Base-by-base conservation (phyloP, 2,797 vertebrate species). In the Microctenopoma steveboyesi region DNA sequence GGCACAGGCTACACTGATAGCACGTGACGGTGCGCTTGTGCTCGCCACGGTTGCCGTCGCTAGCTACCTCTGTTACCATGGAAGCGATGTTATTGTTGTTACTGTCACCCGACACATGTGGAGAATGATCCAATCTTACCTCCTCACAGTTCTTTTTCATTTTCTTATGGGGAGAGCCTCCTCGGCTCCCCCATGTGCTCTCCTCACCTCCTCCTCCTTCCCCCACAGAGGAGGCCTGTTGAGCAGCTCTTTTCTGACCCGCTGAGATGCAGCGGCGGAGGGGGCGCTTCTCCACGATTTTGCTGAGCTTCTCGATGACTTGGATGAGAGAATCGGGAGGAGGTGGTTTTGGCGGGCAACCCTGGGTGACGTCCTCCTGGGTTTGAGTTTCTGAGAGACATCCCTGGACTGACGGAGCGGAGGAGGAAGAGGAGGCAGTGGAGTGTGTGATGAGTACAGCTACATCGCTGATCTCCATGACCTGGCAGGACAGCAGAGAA, bases 271-370 rank as follows among this genome's bases (percentile, higher is more conserved):
- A 96, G 81, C 91, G 94, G 35, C 95, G 88, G 82, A 88, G 95
- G 3, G 96, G 95, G 40, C 94, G 94, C 84, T 97, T 96, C 85
- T 97, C 96, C 55, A 99, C 97, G 16, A 99, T 98, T 86, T 96
- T 97, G 86, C 96, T 98, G 83, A 99, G 94, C 77, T 98, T 99
- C 85, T 99, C 95, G 25, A 99, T 99, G 71, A 99, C 97, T 13
- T 97, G 96, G 82, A 98, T 97, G 55, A 99, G 92, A 0, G 97
- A 97, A 72, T 98, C 95, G 0, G 96, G 91, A 0, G 92, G 88
- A 60, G 94, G 95, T 72, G 94, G 95, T 72, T 91, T 92, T 84
- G 95, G 95, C 50, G 91, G 93, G 74, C 94, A 92, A 22, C 90
- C 83, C 56, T 92, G 92, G 0, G 78, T 79, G 53, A 7, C n/a